phyloP scores from a whole-genome alignment of 2,797 vertebrate genomes.

The Manis javanica region DNA sequence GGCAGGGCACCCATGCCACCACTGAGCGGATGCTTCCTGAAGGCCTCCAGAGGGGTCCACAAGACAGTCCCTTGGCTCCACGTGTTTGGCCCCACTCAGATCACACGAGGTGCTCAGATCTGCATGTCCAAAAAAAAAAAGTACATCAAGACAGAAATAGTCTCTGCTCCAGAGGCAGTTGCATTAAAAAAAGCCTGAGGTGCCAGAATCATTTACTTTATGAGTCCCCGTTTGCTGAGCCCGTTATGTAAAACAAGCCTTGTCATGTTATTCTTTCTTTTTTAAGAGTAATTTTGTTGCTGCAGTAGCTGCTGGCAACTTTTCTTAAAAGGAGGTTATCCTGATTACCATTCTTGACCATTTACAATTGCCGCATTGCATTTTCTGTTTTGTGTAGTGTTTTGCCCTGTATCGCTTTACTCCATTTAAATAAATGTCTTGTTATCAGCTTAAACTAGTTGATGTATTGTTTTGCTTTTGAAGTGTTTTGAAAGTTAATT shows the following conservation, averaged over 20 bases:
- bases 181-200: not conserved
- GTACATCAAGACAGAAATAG: not conserved
- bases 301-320: not conserved
- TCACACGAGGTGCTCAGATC: not conserved
- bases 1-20: not conserved
- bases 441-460: not conserved
- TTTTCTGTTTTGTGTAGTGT: not conserved
- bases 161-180: not conserved
- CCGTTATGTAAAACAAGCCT: not conserved
- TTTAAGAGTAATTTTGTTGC: not conserved
- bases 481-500: not conserved
- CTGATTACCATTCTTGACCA: not conserved
- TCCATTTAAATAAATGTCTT: slow-evolving; percentile 6
- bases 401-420: not conserved
- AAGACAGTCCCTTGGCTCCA: not conserved
- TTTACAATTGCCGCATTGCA: not conserved
- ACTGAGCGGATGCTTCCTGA: not conserved
- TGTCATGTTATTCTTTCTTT: not conserved
- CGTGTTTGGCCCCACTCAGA: not conserved
- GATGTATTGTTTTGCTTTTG: not conserved
- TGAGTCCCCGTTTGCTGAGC: not conserved
- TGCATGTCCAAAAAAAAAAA: slow-evolving; percentile 8
- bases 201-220: slow-evolving; percentile 32
- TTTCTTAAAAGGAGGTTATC: not conserved
- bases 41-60: not conserved